A percentile compares a stretch with the other conserved stretches of the same genome.
These are phyloP conservation scores for Ennomos quercinarius DNA, from an alignment of 2,888 invertebrate species.

Conservation along the genomic window DNA sequence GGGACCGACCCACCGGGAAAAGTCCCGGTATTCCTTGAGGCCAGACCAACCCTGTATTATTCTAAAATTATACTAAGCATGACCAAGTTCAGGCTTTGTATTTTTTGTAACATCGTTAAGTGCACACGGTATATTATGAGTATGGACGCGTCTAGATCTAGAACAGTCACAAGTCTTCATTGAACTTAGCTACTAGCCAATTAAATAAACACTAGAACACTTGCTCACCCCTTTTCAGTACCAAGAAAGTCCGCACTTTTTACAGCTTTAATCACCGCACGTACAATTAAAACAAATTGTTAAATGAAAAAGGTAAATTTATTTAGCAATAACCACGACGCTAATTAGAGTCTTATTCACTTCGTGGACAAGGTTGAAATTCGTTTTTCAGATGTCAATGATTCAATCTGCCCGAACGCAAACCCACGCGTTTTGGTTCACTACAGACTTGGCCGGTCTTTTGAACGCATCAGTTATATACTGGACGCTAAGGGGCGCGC, in stretches of 20 bases:
- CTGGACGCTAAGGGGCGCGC: slow-evolving; percentile 62
- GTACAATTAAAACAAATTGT: slow-evolving; percentile 62
- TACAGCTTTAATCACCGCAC: slow-evolving; percentile 40
- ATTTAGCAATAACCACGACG: slow-evolving; percentile 29
- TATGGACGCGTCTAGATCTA: background rate
- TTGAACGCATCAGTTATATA: slow-evolving; percentile 66
- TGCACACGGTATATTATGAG: too few species aligned
- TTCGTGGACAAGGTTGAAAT: slow-evolving; percentile 52
- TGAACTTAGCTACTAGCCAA: slow-evolving; percentile 5
- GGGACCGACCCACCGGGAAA: too few species aligned
- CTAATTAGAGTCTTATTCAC: slow-evolving; percentile 47
- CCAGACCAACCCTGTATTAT: too few species aligned
- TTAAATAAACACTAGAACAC: slow-evolving; percentile 23
- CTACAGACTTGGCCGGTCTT: slow-evolving; percentile 61
- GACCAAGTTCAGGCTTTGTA: too few species aligned
- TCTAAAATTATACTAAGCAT: too few species aligned
- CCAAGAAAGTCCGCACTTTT: slow-evolving; percentile 47
- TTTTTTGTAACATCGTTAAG: too few species aligned
- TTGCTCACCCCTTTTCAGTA: slow-evolving; percentile 25
- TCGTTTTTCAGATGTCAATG: slow-evolving; percentile 50
- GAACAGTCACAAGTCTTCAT: slow-evolving; percentile 1
- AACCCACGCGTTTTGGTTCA: slow-evolving; percentile 73
- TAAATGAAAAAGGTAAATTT: slow-evolving; percentile 64
- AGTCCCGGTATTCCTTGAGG: too few species aligned
- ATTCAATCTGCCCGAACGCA: slow-evolving; percentile 57